Evolutionary conservation across 37 sponge, comb jelly and placozoan genomes (phyloP), one percentile per base, ranked within the genome.

Genomic region (Halichondria panicea): DNA sequence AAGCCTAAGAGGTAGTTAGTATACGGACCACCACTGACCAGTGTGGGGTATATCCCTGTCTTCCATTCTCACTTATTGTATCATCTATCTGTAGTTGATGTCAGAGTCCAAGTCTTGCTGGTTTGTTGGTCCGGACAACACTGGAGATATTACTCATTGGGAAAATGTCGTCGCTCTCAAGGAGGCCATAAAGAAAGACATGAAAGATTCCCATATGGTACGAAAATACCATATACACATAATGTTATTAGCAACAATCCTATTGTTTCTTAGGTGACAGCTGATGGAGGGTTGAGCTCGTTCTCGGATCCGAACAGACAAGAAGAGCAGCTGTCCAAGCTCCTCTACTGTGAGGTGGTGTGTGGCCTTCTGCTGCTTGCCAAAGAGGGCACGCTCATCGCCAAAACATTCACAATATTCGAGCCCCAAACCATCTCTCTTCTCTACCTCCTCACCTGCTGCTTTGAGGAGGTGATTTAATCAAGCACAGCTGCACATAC

Each of bases 341-440:
- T 97, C 45, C 86, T 88, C 69, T 88, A 75, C 73, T 91, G 92
- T 76, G 94, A 97, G 75, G 60, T 64, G 21, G 76, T 86, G 27
- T 53, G 87, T 5, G 92, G 92, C 32, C 61, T 97, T 22, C 45
- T 61, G 19, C 68, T 97, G 66, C 85, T 97, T 27, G 43, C 68
- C 8, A 40, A 57, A 27, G 81, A 76, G 19, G 98, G 98, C 35
- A 69, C 75, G 66, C 72, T 94, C 52, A 53, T 97, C 2, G 69
- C 95, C 66, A 95, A 92, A 79, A 86, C 94, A 32, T 92, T 92
- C 71, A 95, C 93, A 34, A 74, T 81, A 59, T 63, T 92, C n/a
- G 93, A 89, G 63, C 66, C 75, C 53, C 77, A 74, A 19, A 83
- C 90, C 4, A 63, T 94, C 50, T 92, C 88, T 70, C 75, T 94